Evolutionary conservation across 2,888 invertebrate genomes (phyloP).

Genomic region (Ochropleura plecta): DNA sequence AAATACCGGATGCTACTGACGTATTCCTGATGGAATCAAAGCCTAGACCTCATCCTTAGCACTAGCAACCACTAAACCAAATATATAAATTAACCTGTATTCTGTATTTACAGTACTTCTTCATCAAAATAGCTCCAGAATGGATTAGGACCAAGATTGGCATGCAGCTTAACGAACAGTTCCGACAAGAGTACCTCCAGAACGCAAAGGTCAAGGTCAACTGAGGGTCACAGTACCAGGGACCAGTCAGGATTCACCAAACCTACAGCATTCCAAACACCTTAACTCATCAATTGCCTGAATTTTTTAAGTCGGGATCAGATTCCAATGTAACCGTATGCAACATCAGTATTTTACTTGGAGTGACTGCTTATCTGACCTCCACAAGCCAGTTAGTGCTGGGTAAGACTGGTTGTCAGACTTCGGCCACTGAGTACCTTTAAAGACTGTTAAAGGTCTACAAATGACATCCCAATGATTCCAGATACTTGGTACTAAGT

Average conservation of each 20-base stretch:
- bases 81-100: not conserved
- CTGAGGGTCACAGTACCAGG: conserved; percentile 54
- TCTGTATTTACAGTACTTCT: conserved; percentile 85
- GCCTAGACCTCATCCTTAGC: not conserved
- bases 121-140: conserved; percentile 91
- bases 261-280: conserved; percentile 5
- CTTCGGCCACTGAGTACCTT: not conserved
- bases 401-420: not conserved
- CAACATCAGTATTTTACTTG: not conserved
- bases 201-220: conserved; percentile 76
- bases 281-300: not conserved
- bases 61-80: not conserved
- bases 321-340: not conserved
- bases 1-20: not conserved
- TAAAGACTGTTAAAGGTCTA: not conserved
- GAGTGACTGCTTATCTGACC: not conserved
- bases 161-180: conserved; percentile 89
- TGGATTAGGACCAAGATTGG: conserved; percentile 92
- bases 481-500: not conserved
- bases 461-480: not conserved
- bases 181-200: conserved; percentile 92
- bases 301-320: not conserved
- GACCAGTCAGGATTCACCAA: conserved; percentile 12
- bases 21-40: not conserved
- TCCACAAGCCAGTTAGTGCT: not conserved